These are phyloP conservation scores for Tipula vernalis DNA, from an alignment of 2,888 invertebrate species.

Conservation along the genomic window DNA sequence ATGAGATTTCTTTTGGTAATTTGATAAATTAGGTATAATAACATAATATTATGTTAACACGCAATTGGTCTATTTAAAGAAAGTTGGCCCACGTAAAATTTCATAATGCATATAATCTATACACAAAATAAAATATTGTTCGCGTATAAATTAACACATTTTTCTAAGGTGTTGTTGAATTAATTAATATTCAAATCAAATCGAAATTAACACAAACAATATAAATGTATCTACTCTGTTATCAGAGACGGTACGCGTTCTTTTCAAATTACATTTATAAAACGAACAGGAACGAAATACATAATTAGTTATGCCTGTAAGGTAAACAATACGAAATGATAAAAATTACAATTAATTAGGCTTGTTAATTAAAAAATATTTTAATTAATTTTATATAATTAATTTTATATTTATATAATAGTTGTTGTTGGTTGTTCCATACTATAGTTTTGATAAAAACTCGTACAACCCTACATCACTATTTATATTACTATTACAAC, in stretches of 20 bases:
- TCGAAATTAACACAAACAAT: not conserved
- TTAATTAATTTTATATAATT: not conserved
- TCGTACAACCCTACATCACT: not conserved
- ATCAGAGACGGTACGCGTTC: not conserved
- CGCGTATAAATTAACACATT: not conserved
- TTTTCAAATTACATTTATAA: not conserved
- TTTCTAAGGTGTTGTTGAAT: not conserved
- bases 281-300: not conserved
- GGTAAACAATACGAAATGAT: not conserved
- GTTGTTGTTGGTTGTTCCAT: not conserved
- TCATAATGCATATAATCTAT: not conserved
- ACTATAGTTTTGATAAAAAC: not conserved
- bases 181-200: not conserved
- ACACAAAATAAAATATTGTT: not conserved
- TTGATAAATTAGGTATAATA: not conserved
- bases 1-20: not conserved
- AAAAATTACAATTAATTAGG: slow-evolving; percentile 1
- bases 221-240: not conserved
- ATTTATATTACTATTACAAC: not conserved
- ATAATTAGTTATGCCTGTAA: slow-evolving; percentile 4
- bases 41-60: not conserved
- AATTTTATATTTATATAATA: not conserved
- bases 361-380: not conserved
- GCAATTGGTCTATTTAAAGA: not conserved
- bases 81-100: not conserved